These are phyloP conservation scores for Prosapia bicincta DNA, from an alignment of 2,888 invertebrate genomes.

Conservation along the genomic window DNA sequence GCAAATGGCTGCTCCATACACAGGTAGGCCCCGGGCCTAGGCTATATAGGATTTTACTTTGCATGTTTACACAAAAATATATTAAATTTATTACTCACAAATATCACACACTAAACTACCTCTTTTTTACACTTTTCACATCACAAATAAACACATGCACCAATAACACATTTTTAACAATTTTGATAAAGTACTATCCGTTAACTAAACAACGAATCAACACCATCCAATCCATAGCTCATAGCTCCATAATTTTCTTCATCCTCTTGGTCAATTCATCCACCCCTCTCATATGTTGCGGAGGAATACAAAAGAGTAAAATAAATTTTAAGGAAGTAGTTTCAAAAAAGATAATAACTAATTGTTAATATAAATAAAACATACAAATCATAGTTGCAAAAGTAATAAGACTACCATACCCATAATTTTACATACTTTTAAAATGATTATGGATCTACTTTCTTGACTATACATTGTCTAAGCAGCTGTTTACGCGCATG, in stretches of 20 bases:
- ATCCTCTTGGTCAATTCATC: constrained; percentile 4
- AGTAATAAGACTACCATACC: constrained; percentile 27
- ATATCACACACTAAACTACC: constrained; percentile 29
- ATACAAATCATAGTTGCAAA: not conserved
- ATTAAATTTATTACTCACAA: constrained; percentile 28
- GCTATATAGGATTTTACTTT: constrained; percentile 33
- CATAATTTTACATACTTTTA: constrained; percentile 17
- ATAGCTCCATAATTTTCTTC: constrained; percentile 33
- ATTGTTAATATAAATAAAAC: not conserved
- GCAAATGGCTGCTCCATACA: constrained; percentile 34
- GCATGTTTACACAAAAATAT: constrained; percentile 30
- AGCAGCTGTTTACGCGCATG: constrained; percentile 25
- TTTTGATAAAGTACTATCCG: not conserved
- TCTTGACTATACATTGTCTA: constrained; percentile 6
- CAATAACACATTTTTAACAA: constrained; percentile 14
- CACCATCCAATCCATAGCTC: constrained; percentile 15
- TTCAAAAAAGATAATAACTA: not conserved
- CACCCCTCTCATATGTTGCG: constrained; percentile 29
- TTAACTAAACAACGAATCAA: constrained; percentile 9
- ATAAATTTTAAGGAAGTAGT: not conserved
- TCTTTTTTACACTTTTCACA: constrained; percentile 32
- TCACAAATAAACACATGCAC: constrained; percentile 12
- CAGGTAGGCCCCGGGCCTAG: constrained; percentile 36
- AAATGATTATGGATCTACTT: constrained; percentile 10
- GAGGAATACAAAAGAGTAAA: constrained; percentile 32